phyloP scores from a whole-genome alignment of 2,113 vertebrate species.

The Brachypodius melanocephalos region DNA sequence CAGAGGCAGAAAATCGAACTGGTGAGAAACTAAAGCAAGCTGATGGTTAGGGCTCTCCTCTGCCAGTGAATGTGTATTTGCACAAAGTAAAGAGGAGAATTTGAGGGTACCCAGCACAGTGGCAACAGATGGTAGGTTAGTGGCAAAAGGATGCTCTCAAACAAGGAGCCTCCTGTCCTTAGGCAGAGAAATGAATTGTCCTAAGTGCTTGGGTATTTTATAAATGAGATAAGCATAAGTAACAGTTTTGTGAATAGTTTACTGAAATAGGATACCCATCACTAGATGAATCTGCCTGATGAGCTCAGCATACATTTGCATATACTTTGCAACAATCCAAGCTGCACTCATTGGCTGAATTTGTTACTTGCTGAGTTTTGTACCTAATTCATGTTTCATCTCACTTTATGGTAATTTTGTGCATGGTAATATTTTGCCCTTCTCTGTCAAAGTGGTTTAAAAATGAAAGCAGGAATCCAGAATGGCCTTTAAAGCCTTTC shows the following conservation, averaged over 20 bases:
- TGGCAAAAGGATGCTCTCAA: neutral
- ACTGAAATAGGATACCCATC: neutral
- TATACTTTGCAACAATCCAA: neutral
- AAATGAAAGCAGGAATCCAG: neutral
- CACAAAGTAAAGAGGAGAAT: neutral
- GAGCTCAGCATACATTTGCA: neutral
- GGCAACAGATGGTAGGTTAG: neutral
- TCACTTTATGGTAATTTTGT: neutral
- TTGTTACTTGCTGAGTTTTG: neutral
- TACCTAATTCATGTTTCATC: neutral
- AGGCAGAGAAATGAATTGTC: neutral
- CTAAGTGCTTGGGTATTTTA: neutral
- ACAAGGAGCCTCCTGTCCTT: neutral
- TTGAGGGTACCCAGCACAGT: neutral
- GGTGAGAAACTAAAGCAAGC: neutral
- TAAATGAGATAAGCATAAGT: neutral
- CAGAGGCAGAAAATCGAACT: neutral
- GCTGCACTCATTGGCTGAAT: neutral
- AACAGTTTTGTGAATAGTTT: neutral
- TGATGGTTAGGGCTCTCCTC: neutral
- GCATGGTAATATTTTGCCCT: neutral
- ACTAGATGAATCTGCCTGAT: neutral
- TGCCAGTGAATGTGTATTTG: neutral
- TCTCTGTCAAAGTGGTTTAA: neutral
- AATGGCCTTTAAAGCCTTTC: neutral